Base-by-base conservation (phyloP, 2,888 invertebrate species). In the Sinotaia quadrata region DNA sequence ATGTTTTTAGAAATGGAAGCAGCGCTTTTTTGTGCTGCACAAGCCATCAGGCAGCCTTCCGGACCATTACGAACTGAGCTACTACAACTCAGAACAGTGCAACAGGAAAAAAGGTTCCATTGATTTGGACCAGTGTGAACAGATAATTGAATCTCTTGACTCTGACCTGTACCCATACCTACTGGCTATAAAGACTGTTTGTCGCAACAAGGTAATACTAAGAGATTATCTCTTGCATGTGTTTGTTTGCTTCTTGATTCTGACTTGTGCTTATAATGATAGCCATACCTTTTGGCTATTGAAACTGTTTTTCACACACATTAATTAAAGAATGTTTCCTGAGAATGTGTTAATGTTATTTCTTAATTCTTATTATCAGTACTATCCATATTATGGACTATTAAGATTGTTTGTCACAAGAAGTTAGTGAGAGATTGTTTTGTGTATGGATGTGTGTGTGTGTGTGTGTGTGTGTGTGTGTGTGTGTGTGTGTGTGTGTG, bases 111-210 rank as follows among this genome's bases (percentile, higher is more conserved):
- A 86, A 67, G 89, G 89, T n/a, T 77, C 77, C 69, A 88, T 98
- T 84, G 94, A 97, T 91, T 91, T 98, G 84, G 97, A 97, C 90
- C 94, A 96, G 88, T 97, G 97, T 89, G 96, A 97, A 90, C 96
- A 97, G 91, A 95, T 95, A 89, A 78, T 83, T n/a, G 83, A 84
- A 59, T 81, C 84, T 0, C 80, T 87, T 2, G 85, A 85, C 75
- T 83, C 84, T 0, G 82, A 84, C 49, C 78, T 80, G 68, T 84
- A 83, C 73, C 77, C 78, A 33, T 81, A 81, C 72, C 76, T 87
- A 33, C 77, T 87, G 36, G 84, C 87, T 10, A 81, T 87, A 27
- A 83, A 82, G 68, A 86, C 87, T 5, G 80, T 80, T 49, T 82
- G 82, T 72, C 83, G 79, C 68, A 76, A 78, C 47, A 78, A 62